phyloP scores from a whole-genome alignment of 2,888 invertebrate species.

The Thymelicus sylvestris region DNA sequence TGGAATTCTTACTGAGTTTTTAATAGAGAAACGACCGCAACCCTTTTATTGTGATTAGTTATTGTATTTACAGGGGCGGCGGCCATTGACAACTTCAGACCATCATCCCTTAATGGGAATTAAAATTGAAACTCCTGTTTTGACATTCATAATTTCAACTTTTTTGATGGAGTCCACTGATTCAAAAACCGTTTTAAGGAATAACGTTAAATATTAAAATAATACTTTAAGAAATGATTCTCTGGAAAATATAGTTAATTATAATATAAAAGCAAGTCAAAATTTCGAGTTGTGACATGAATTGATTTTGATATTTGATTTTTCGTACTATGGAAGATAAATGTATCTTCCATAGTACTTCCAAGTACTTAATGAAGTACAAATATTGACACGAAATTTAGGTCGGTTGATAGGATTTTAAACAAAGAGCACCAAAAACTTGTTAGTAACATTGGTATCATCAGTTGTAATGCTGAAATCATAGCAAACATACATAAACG shows the following conservation, averaged over 20 bases:
- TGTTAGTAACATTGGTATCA: too few species aligned
- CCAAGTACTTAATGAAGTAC: too few species aligned
- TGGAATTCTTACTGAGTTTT: slow-evolving; percentile 79
- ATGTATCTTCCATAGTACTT: too few species aligned
- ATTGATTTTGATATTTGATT: too few species aligned
- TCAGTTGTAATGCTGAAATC: too few species aligned
- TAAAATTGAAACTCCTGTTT: slow-evolving; percentile 64
- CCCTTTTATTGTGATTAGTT: slow-evolving; percentile 84
- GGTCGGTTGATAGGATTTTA: too few species aligned
- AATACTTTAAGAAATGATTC: background rate
- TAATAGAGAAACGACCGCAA: slow-evolving; percentile 77
- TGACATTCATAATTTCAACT: slow-evolving; percentile 62
- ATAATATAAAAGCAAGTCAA: too few species aligned
- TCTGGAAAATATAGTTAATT: background rate
- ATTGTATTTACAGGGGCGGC: slow-evolving; percentile 71
- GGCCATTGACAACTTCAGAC: slow-evolving; percentile 36
- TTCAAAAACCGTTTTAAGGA: slow-evolving; percentile 27
- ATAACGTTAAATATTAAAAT: slow-evolving; percentile 20
- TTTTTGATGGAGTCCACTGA: slow-evolving; percentile 42
- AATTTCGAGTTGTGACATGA: too few species aligned
- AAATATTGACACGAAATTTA: too few species aligned
- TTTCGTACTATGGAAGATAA: too few species aligned
- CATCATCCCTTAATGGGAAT: slow-evolving; percentile 64
- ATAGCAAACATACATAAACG: too few species aligned
- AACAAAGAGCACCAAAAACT: too few species aligned